These are phyloP conservation scores for Paramisgurnus dabryanus DNA, from an alignment of 2,113 vertebrate species.

Conservation along the genomic window DNA sequence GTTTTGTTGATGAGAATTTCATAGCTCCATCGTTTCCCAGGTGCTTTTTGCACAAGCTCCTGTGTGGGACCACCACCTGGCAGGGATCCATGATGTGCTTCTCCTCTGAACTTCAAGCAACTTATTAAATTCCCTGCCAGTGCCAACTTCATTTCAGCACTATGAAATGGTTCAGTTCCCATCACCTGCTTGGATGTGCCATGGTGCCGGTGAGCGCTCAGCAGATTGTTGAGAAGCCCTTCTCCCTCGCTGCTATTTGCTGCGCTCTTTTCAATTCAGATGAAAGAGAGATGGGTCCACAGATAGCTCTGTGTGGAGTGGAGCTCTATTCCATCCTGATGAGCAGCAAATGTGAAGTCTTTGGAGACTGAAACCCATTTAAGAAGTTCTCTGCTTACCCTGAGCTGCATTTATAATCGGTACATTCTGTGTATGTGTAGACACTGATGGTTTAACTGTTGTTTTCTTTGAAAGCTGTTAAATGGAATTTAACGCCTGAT, in stretches of 20 bases:
- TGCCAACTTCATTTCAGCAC: conserved; percentile 50
- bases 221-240: conserved; percentile 17
- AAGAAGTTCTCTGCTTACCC: conserved; percentile 7
- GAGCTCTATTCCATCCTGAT: conserved; percentile 11
- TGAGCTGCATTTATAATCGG: conserved; percentile 14
- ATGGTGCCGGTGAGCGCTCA: background rate
- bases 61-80: background rate
- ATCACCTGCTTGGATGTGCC: conserved; percentile 43
- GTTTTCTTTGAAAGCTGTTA: conserved; percentile 17
- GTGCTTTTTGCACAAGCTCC: background rate
- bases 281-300: conserved; percentile 33
- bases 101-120: conserved; percentile 39
- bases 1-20: conserved; percentile 36
- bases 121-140: conserved; percentile 52
- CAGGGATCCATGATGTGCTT: conserved; percentile 28
- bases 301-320: background rate
- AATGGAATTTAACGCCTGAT: background rate
- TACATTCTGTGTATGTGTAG: background rate
- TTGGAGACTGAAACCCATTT: conserved; percentile 7
- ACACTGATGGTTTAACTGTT: background rate
- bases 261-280: conserved; percentile 37
- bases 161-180: conserved; percentile 41
- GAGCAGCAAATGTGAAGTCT: conserved; percentile 26
- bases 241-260: conserved; percentile 11
- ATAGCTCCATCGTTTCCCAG: conserved; percentile 14